A percentile compares a stretch with the other conserved stretches of the same genome.
Evolutionary conservation across 2,888 invertebrate species (phyloP).

Genomic region (Drosophila mercatorum): DNA sequence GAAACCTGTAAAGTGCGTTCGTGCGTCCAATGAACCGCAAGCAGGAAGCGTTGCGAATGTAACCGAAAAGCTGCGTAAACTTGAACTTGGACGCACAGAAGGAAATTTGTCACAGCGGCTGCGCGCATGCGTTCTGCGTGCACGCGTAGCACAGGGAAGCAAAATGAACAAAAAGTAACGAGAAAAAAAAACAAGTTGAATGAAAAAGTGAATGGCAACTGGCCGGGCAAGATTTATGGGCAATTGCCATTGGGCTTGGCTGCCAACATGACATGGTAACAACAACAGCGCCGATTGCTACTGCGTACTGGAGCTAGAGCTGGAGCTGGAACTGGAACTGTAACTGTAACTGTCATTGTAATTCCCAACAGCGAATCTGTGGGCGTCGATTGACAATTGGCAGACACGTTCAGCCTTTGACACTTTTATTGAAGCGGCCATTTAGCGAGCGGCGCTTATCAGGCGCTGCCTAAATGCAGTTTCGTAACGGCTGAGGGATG

Average conservation of each 20-base stretch:
- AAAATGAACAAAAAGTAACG: conserved; percentile 12
- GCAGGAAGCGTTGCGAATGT: conserved; percentile 55
- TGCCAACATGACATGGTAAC: conserved; percentile 74
- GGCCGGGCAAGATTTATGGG: conserved; percentile 71
- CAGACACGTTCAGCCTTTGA: conserved; percentile 37
- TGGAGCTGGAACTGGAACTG: background rate
- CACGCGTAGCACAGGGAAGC: conserved; percentile 32
- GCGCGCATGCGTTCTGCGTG: conserved; percentile 69
- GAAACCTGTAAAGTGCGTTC: conserved; percentile 64
- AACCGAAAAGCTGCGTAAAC: conserved; percentile 62
- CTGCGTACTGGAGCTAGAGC: conserved; percentile 23
- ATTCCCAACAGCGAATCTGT: conserved; percentile 16
- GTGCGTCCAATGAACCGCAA: conserved; percentile 57
- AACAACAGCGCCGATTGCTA: conserved; percentile 67
- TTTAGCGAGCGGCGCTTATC: conserved; percentile 45
- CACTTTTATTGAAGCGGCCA: conserved; percentile 57
- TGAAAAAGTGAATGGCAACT: conserved; percentile 74
- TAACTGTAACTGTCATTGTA: conserved; percentile 2
- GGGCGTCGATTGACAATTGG: conserved; percentile 43
- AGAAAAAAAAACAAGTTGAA: conserved; percentile 18
- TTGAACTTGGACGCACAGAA: conserved; percentile 59
- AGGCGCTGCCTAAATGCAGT: conserved; percentile 25
- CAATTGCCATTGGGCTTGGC: conserved; percentile 80
- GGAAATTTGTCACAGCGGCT: conserved; percentile 48
- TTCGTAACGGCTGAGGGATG: conserved; percentile 50